Conservation (phyloP, 2,888 invertebrate species). For the Conchocele bisecta region DNA sequence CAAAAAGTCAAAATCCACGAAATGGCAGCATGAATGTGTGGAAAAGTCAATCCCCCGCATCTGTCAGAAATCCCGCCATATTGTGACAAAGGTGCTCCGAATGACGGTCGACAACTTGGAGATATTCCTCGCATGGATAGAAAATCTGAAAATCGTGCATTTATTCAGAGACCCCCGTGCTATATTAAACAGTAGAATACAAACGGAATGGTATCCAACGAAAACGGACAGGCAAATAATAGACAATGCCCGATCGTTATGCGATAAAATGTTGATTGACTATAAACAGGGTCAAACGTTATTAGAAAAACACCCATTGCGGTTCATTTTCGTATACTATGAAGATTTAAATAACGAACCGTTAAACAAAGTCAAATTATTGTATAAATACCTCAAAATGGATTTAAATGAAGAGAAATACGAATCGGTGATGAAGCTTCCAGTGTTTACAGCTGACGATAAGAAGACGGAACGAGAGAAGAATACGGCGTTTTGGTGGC, state of each 20-base stretch:
- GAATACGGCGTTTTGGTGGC: constrained; percentile 36
- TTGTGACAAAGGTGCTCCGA: constrained; percentile 23
- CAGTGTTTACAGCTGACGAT: constrained; percentile 5
- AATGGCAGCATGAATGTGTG: neutral
- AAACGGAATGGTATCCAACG: constrained; percentile 15
- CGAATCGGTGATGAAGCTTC: neutral
- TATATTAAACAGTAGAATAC: constrained; percentile 29
- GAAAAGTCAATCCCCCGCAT: neutral
- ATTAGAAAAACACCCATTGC: constrained; percentile 5
- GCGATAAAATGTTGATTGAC: constrained; percentile 24
- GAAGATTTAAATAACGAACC: constrained; percentile 34
- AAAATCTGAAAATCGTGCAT: constrained; percentile 21
- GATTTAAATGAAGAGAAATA: constrained; percentile 15
- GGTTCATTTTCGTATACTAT: constrained; percentile 31
- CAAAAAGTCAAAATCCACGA: too few species aligned
- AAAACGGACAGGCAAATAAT: neutral
- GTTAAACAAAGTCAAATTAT: constrained; percentile 29
- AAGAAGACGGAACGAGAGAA: constrained; percentile 4
- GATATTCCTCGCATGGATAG: neutral
- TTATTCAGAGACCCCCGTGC: constrained; percentile 28
- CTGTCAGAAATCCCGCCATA: constrained; percentile 10
- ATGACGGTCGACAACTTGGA: constrained; percentile 12
- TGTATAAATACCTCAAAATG: constrained; percentile 39
- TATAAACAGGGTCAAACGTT: constrained; percentile 19
- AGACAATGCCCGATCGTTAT: constrained; percentile 10